Evolutionary conservation across 2,797 vertebrate species (phyloP).

Genomic region (Lindbergichthys nudifrons): DNA sequence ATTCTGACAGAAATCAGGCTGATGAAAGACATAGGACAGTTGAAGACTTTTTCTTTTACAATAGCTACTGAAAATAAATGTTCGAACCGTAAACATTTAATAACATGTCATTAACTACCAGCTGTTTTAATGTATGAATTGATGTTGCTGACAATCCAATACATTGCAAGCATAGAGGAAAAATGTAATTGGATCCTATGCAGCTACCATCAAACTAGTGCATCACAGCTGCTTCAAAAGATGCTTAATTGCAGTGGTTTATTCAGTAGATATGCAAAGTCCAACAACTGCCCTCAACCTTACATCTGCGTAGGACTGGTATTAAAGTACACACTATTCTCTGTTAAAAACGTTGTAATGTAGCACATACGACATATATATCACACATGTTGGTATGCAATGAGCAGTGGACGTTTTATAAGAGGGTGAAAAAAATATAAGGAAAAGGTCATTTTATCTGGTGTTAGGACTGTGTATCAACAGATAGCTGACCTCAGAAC

Average conservation of each 20-base stretch:
- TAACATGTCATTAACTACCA: no score
- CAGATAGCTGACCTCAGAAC: constrained; percentile 30
- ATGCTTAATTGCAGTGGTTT: no score
- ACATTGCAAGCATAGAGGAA: no score
- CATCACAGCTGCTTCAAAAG: no score
- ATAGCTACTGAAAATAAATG: not conserved
- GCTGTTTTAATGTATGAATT: no score
- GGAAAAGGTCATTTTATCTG: constrained; percentile 1
- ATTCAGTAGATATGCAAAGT: no score
- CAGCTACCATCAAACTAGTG: no score
- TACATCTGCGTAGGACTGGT: not conserved
- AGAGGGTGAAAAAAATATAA: not conserved
- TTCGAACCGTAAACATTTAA: no score
- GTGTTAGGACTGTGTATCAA: constrained; percentile 6
- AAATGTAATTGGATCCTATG: no score
- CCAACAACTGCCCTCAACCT: no score
- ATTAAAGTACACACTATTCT: not conserved
- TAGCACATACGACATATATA: no score
- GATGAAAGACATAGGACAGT: not conserved
- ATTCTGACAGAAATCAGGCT: not conserved
- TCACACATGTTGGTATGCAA: not conserved
- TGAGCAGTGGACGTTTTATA: not conserved
- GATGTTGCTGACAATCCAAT: no score
- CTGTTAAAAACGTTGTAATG: not conserved
- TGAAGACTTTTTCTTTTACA: not conserved